Conservation (phyloP, 2,113 vertebrate species). For the Plotosus lineatus region DNA sequence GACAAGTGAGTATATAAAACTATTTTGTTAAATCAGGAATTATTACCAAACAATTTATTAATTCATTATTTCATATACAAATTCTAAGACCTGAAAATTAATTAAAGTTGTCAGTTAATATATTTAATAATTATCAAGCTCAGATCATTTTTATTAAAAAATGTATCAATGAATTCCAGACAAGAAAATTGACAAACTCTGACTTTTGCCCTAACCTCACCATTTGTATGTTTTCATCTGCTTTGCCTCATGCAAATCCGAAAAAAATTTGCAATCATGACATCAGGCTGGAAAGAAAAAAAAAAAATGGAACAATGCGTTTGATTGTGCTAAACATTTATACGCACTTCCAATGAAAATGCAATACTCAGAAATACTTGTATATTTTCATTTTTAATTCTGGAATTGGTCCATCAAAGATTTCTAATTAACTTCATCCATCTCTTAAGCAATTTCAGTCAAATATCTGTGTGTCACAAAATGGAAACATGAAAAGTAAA, state of each 20-base stretch:
- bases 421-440: too few species aligned
- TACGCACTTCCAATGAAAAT: neutral
- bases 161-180: neutral
- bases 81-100: neutral
- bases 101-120: neutral
- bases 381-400: too few species aligned
- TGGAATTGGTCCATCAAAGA: too few species aligned
- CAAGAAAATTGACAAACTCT: neutral
- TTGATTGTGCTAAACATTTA: neutral
- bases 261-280: slow-evolving; percentile 1
- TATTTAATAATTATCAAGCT: neutral
- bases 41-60: neutral
- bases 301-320: neutral
- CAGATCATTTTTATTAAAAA: neutral
- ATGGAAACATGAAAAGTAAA: too few species aligned
- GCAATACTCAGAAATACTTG: too few species aligned
- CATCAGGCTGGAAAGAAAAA: neutral
- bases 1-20: too few species aligned
- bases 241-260: slow-evolving; percentile 7
- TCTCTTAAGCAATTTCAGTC: too few species aligned
- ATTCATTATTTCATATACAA: neutral
- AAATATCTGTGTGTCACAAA: too few species aligned
- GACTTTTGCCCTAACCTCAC: neutral
- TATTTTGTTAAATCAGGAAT: too few species aligned
- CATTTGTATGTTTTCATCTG: slow-evolving; percentile 1